Evolutionary conservation across 2,888 invertebrate genomes (phyloP).

Genomic region (Zygaena filipendulae): DNA sequence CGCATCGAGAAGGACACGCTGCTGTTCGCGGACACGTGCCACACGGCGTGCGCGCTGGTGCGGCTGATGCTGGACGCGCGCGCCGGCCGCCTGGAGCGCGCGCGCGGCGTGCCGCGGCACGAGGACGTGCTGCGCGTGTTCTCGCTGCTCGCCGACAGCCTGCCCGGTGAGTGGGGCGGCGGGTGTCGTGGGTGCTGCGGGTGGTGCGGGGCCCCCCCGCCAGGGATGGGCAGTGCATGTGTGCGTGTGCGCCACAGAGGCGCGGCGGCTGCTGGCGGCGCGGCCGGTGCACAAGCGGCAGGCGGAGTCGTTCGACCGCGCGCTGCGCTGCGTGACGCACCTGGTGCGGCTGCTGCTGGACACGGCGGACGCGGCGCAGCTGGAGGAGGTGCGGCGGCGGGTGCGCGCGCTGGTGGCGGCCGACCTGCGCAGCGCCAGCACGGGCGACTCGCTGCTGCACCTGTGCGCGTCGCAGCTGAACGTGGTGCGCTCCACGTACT

Average conservation of each 20-base stretch:
- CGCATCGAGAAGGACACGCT: conserved; percentile 83
- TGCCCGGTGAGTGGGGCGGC: conserved; percentile 37
- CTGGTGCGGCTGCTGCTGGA: conserved; percentile 76
- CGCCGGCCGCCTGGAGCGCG: conserved; percentile 64
- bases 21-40: conserved; percentile 82
- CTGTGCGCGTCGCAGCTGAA: conserved; percentile 82
- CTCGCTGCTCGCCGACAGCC: conserved; percentile 72
- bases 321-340: conserved; percentile 82
- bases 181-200: conserved; percentile 19
- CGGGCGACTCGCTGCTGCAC: conserved; percentile 86
- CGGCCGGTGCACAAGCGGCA: conserved; percentile 81
- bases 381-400: conserved; percentile 48
- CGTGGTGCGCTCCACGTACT: conserved; percentile 81
- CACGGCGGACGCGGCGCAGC: conserved; percentile 63
- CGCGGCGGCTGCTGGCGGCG: conserved; percentile 54
- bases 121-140: conserved; percentile 78
- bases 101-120: conserved; percentile 60
- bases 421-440: conserved; percentile 75
- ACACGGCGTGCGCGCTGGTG: conserved; percentile 87
- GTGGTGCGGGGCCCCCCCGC: not conserved
- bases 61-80: conserved; percentile 82
- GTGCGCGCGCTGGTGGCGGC: conserved; percentile 69
- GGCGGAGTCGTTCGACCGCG: conserved; percentile 84
- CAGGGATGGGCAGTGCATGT: too few species aligned
- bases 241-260: conserved; percentile 40